Evolutionary conservation across 2,888 invertebrate genomes (phyloP), one percentile per base, ranked within the genome.

Genomic region (Drosophila lutescens): DNA sequence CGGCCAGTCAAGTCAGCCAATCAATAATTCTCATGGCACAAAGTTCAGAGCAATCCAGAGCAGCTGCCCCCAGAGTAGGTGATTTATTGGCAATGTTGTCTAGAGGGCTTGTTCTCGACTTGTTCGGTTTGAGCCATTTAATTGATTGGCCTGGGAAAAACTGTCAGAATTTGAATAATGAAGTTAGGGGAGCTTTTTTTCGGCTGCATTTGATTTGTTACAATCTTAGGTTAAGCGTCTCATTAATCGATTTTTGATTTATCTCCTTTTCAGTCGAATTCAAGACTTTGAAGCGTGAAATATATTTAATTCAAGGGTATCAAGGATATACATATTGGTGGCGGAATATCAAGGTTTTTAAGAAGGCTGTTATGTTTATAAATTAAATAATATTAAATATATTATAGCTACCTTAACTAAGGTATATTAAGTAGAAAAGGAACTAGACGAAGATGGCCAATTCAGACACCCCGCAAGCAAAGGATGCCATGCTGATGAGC

Each of bases 141-240:
- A 88, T 88, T 77, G 89, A 89, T 90, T 89, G 81, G 83, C 90
- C 82, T 89, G 90, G 84, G 84, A 88, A 89, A 83, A 89, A 74
- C 87, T 90, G 90, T 88, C 90, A 88, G 80, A 55, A 30, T 20
- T 34, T 55, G 55, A 61, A 61, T 49, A 50, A 34, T 61, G 34
- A 23, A 23, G 43, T 0, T 44, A 12, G 26, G 4, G 47, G 9
- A n/a, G 2, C 15, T 17, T 26, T 20, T 43, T 41, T 34, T 26
- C 7, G 34, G 20, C 6, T 30, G 15, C 36, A 13, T 23, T 49
- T 13, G 49, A 15, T 49, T 49, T 8, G 30, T 32, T 17, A 4
- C 12, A 17, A 46, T 26, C 13, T 23, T 13, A 13, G 13, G 23
- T 23, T 8, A n/a, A 23, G 13, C 23, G 32, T 13, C 47, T 30